Conservation (phyloP, 2,113 vertebrate species). For the Pipra filicauda region DNA sequence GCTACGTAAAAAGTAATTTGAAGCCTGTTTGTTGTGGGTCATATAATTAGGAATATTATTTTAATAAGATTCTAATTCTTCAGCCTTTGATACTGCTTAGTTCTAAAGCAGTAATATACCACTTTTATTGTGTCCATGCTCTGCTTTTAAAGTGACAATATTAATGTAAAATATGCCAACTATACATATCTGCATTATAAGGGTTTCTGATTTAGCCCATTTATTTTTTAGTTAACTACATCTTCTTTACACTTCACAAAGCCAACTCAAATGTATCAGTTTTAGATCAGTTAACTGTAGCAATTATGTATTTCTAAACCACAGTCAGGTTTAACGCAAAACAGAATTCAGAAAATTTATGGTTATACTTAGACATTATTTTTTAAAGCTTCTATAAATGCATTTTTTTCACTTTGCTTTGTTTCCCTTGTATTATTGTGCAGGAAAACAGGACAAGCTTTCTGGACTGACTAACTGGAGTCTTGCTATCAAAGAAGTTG, state of each 20-base stretch:
- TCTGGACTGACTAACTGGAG: neutral
- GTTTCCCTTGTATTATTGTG: neutral
- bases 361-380: neutral
- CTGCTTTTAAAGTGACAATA: neutral
- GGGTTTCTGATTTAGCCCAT: neutral
- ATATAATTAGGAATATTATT: conserved; percentile 60
- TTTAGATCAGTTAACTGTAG: neutral
- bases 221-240: neutral
- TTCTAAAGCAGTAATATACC: conserved; percentile 33
- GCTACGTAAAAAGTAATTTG: conserved; percentile 52
- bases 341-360: neutral
- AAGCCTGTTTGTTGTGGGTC: conserved; percentile 55
- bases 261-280: neutral
- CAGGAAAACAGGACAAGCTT: neutral
- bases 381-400: neutral
- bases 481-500: neutral
- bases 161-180: neutral
- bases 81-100: neutral
- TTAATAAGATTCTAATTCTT: conserved; percentile 63
- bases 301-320: neutral
- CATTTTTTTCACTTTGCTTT: neutral
- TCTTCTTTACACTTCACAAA: neutral
- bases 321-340: neutral
- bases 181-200: neutral
- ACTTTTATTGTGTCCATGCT: conserved; percentile 23